phyloP scores from a whole-genome alignment of 92 coral and sea anemone species.

The Porites divaricata region DNA sequence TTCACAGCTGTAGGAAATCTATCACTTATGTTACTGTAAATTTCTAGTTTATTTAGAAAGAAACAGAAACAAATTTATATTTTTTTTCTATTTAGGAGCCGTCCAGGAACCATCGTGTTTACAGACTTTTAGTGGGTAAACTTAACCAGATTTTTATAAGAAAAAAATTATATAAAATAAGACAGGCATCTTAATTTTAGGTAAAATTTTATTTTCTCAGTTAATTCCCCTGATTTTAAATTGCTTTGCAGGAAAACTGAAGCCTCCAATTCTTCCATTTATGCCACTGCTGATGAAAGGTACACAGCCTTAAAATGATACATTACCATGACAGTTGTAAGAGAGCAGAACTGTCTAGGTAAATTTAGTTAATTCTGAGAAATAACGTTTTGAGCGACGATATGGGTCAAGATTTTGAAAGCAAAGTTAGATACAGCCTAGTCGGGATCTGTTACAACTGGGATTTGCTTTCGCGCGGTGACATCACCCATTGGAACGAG shows the following conservation, averaged over 20 bases:
- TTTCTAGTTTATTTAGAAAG: neutral
- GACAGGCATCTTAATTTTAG: neutral
- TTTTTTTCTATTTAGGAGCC: conserved; percentile 70
- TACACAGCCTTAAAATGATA: neutral
- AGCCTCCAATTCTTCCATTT: conserved; percentile 95
- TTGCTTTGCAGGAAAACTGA: conserved; percentile 75
- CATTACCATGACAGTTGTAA: too few relatives aligned
- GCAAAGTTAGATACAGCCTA: too few relatives aligned
- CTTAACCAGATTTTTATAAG: neutral
- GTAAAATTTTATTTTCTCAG: neutral
- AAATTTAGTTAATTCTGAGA: too few relatives aligned
- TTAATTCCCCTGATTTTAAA: neutral
- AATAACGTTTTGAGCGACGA: too few relatives aligned
- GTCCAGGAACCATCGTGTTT: conserved; percentile 91
- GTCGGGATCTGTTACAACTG: too few relatives aligned
- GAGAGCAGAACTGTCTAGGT: too few relatives aligned
- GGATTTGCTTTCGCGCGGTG: too few relatives aligned
- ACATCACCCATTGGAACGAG: too few relatives aligned
- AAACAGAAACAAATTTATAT: neutral
- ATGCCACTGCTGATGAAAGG: conserved; percentile 93
- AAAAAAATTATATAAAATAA: neutral
- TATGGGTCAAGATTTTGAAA: too few relatives aligned
- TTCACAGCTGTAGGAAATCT: too few relatives aligned
- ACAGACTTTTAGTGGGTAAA: conserved; percentile 85
- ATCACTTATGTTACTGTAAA: too few relatives aligned